Conservation (phyloP, 2,888 invertebrate genomes). For the Calameuta pallipes region DNA sequence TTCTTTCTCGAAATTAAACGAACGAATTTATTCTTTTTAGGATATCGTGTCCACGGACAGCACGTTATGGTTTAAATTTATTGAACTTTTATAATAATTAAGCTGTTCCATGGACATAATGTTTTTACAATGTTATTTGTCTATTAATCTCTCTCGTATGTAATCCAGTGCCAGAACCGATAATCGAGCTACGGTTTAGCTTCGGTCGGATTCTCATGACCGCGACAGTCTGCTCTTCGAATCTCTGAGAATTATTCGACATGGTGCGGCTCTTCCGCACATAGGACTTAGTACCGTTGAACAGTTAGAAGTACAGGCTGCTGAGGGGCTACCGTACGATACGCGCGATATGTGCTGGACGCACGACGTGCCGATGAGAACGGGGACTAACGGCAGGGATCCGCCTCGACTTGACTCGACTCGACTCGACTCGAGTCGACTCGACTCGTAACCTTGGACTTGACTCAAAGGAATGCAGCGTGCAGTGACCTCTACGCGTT, state of each 20-base stretch:
- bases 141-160: neutral
- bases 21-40: neutral
- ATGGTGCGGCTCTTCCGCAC: neutral
- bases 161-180: neutral
- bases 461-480: conserved; percentile 61
- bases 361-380: conserved; percentile 4
- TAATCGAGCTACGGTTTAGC: neutral
- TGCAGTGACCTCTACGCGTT: conserved; percentile 55
- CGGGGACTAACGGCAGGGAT: conserved; percentile 41
- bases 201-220: neutral
- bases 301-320: neutral
- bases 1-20: neutral
- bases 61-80: neutral
- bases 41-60: neutral
- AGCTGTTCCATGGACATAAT: neutral
- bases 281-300: neutral
- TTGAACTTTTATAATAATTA: neutral
- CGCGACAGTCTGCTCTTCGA: neutral
- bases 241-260: neutral
- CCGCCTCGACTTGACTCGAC: conserved; percentile 29
- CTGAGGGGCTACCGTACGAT: neutral
- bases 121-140: neutral
- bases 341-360: neutral
- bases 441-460: conserved; percentile 60
- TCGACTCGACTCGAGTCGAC: conserved; percentile 38